phyloP scores from a whole-genome alignment of 2,113 vertebrate species.

The Strix aluco region DNA sequence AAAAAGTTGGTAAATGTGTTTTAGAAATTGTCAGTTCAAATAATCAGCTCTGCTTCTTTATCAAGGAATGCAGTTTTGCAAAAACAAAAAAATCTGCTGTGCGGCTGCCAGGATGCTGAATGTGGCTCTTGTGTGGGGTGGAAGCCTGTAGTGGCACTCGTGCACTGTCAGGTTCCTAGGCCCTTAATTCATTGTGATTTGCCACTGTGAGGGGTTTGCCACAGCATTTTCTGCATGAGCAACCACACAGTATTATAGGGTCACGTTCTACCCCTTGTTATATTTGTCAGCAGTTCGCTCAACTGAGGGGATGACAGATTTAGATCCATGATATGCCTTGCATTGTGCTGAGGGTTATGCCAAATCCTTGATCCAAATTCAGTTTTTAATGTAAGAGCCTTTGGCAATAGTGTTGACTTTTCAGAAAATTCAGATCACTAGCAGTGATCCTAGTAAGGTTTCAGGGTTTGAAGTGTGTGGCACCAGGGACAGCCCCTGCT shows the following conservation, averaged over 20 bases:
- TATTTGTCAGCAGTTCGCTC: background rate
- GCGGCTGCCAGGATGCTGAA: background rate
- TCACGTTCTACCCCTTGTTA: background rate
- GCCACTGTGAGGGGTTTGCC: background rate
- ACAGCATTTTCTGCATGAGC: constrained; percentile 5
- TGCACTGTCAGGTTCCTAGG: background rate
- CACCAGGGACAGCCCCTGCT: background rate
- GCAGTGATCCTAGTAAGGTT: background rate
- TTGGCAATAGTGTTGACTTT: background rate
- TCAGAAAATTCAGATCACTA: background rate
- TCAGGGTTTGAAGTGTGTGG: background rate
- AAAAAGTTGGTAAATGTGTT: constrained; percentile 24
- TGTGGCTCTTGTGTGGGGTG: background rate
- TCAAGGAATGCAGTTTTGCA: background rate
- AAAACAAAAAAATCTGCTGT: background rate
- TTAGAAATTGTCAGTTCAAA: constrained; percentile 56
- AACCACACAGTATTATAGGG: background rate
- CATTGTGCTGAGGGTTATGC: background rate
- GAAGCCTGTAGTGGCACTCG: background rate
- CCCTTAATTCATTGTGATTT: constrained; percentile 10
- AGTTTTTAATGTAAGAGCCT: background rate
- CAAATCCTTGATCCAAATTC: background rate
- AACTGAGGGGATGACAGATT: background rate
- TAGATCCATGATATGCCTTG: background rate
- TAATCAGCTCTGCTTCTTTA: constrained; percentile 14